These are phyloP conservation scores for Hemicentrotus pulcherrimus DNA, from an alignment of 35 echinoderm and acorn worm genomes.

Conservation along the genomic window DNA sequence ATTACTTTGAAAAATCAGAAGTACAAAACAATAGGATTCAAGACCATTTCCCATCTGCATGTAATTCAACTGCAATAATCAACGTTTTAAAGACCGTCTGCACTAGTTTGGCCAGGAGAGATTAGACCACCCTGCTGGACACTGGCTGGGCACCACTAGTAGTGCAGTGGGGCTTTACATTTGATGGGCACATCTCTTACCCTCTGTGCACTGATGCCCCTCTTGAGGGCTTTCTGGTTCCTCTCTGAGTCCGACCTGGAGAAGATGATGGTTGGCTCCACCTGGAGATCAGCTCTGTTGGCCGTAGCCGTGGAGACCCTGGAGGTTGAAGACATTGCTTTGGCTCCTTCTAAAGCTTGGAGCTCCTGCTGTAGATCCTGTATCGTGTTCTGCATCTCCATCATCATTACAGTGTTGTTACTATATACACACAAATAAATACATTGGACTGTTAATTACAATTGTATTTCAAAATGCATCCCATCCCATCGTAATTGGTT, in stretches of 20 bases:
- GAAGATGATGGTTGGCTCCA: slow-evolving; percentile 83
- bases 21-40: too few relatives aligned
- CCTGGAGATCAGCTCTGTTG: slow-evolving; percentile 37
- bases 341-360: slow-evolving; percentile 60
- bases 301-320: slow-evolving; percentile 54
- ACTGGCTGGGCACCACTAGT: too few relatives aligned
- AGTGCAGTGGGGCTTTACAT: too few relatives aligned
- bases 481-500: too few relatives aligned
- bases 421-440: slow-evolving; percentile 59
- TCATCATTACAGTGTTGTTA: slow-evolving; percentile 84
- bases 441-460: neutral
- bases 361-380: slow-evolving; percentile 86
- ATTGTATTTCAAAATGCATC: too few relatives aligned
- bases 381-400: slow-evolving; percentile 91
- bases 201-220: slow-evolving; percentile 81
- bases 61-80: too few relatives aligned
- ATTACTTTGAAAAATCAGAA: too few relatives aligned
- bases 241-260: slow-evolving; percentile 84
- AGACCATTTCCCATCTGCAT: too few relatives aligned
- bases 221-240: slow-evolving; percentile 89
- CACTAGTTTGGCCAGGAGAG: too few relatives aligned
- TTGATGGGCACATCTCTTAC: slow-evolving; percentile 38
- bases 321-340: slow-evolving; percentile 56
- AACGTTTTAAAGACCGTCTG: too few relatives aligned
- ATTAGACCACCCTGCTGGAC: too few relatives aligned